Percentiles rank a stretch among this genome's conserved stretches.
Evolutionary conservation across 1,140 invertebrate genomes (phyloP).

Genomic region (Drosophila pseudoananassae): DNA sequence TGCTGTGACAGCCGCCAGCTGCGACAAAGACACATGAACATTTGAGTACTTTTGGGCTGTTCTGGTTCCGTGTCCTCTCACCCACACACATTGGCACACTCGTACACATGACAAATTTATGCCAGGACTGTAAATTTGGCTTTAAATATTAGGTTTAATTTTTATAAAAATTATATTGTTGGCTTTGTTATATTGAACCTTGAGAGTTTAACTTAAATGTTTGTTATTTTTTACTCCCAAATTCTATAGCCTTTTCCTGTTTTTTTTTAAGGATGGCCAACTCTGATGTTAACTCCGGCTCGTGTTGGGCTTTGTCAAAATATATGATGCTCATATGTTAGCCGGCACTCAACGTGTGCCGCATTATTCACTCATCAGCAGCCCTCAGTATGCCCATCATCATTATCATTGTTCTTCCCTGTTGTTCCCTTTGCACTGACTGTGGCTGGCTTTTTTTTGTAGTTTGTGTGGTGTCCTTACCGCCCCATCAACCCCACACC

Average conservation of each 20-base stretch:
- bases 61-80: constrained; percentile 46
- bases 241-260: not conserved
- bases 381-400: constrained; percentile 70
- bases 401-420: constrained; percentile 69
- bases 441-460: constrained; percentile 14
- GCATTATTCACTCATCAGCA: constrained; percentile 75
- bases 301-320: constrained; percentile 62
- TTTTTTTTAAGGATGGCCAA: not conserved
- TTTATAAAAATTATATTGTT: not conserved
- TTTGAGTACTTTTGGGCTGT: constrained; percentile 44
- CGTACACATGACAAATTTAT: constrained; percentile 17
- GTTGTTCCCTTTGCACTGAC: constrained; percentile 28
- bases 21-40: constrained; percentile 58
- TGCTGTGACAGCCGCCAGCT: constrained; percentile 64
- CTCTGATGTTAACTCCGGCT: constrained; percentile 8
- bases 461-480: constrained; percentile 3
- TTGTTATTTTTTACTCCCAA: not conserved
- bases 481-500: not conserved
- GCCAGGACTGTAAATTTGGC: constrained; percentile 10
- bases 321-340: constrained; percentile 75
- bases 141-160: not conserved
- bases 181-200: no score
- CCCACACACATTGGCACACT: constrained; percentile 9
- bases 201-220: no score
- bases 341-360: constrained; percentile 72